Conservation (phyloP, 2,113 vertebrate species). For the Probosciger aterrimus region DNA sequence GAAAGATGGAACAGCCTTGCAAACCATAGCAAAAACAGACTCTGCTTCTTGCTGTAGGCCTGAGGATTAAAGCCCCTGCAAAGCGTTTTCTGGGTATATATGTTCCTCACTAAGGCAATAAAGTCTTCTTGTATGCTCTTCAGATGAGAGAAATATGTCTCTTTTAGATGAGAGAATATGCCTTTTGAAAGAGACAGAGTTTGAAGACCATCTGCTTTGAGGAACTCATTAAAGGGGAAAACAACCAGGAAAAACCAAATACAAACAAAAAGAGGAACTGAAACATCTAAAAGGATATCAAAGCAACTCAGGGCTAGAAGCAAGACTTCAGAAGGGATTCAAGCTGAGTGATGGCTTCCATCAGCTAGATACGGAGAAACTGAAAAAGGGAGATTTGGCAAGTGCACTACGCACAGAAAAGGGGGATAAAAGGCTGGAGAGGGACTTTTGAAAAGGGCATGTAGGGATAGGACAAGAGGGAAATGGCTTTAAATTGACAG, state of each 20-base stretch:
- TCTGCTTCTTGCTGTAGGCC: background rate
- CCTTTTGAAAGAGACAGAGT: background rate
- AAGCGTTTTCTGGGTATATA: background rate
- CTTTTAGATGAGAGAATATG: background rate
- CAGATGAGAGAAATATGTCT: background rate
- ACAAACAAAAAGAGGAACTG: background rate
- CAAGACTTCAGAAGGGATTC: background rate
- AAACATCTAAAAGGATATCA: background rate
- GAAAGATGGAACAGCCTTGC: background rate
- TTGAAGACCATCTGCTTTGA: background rate
- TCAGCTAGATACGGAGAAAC: background rate
- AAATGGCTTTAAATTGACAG: too few species aligned
- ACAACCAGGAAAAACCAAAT: background rate
- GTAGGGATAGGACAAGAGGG: too few species aligned
- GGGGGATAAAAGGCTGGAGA: background rate
- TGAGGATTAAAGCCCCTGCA: background rate
- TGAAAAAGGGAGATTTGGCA: background rate
- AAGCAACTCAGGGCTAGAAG: background rate
- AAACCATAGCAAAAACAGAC: background rate
- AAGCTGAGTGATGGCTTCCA: background rate
- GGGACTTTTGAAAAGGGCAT: too few species aligned
- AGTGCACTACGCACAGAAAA: accelerated
- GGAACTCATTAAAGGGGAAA: background rate
- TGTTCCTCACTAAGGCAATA: background rate
- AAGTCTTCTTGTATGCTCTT: background rate